Evolutionary conservation across 2,797 vertebrate species (phyloP).

Genomic region (Champsocephalus esox): DNA sequence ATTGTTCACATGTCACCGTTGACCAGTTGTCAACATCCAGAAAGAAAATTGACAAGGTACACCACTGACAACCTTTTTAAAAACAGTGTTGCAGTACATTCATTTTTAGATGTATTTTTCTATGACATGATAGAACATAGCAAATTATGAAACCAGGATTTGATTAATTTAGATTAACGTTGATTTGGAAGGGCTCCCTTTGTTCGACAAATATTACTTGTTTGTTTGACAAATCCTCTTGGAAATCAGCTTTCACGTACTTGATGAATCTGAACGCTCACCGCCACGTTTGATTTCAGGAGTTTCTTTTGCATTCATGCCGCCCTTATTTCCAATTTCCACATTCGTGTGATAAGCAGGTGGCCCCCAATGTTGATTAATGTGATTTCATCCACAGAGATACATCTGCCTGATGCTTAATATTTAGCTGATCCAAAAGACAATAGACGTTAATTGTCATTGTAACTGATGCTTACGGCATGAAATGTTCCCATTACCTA

Average conservation of each 20-base stretch:
- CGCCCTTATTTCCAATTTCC: constrained; percentile 46
- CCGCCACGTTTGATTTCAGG: constrained; percentile 33
- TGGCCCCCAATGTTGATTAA: constrained; percentile 70
- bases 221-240: constrained; percentile 32
- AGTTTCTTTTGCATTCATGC: constrained; percentile 48
- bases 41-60: neutral
- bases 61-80: neutral
- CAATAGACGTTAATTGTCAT: constrained; percentile 76
- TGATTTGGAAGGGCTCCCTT: constrained; percentile 15
- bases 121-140: neutral
- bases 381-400: constrained; percentile 67
- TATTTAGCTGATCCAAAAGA: constrained; percentile 72
- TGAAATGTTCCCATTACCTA: constrained; percentile 69
- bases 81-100: neutral
- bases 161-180: constrained; percentile 6
- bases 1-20: constrained; percentile 5
- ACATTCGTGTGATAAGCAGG: constrained; percentile 71
- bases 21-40: constrained; percentile 2
- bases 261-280: constrained; percentile 26
- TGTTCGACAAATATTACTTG: constrained; percentile 13
- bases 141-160: neutral
- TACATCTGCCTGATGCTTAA: constrained; percentile 70
- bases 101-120: neutral
- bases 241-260: constrained; percentile 34
- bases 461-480: constrained; percentile 63